A percentile compares a stretch with the other conserved stretches of the same genome.
Evolutionary conservation across 2,888 invertebrate species (phyloP).

Genomic region (Pimpla rufipes): DNA sequence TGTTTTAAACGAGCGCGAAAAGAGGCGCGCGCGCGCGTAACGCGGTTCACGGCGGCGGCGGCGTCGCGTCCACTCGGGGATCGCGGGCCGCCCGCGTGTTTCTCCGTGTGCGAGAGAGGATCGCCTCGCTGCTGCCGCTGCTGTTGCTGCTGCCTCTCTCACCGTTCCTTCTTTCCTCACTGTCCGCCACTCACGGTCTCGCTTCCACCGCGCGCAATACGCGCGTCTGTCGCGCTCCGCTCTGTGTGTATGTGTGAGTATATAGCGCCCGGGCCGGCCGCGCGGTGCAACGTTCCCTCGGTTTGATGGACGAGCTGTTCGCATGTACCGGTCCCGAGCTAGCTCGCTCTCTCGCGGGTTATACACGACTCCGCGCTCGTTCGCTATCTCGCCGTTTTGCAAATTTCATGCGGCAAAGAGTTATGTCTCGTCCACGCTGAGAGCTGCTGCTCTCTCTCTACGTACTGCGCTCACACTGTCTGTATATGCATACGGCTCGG

Average conservation of each 20-base stretch:
- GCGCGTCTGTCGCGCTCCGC: neutral
- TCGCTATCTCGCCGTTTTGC: slow-evolving; percentile 82
- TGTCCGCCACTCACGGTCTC: slow-evolving; percentile 33
- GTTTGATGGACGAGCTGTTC: slow-evolving; percentile 84
- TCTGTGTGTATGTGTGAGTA: slow-evolving; percentile 28
- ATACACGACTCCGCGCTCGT: slow-evolving; percentile 76
- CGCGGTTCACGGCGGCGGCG: slow-evolving; percentile 58
- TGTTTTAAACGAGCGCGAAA: slow-evolving; percentile 62
- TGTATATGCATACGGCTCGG: neutral
- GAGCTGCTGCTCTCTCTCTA: slow-evolving; percentile 21
- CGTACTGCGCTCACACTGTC: slow-evolving; percentile 28
- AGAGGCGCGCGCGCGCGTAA: slow-evolving; percentile 62
- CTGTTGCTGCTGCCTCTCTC: neutral
- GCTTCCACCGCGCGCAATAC: slow-evolving; percentile 34
- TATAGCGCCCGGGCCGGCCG: slow-evolving; percentile 42
- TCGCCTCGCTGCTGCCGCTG: no score
- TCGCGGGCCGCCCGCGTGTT: slow-evolving; percentile 58
- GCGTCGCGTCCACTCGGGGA: slow-evolving; percentile 49
- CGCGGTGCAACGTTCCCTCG: slow-evolving; percentile 73
- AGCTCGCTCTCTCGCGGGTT: slow-evolving; percentile 69
- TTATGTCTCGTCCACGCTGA: slow-evolving; percentile 69
- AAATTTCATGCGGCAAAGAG: slow-evolving; percentile 76
- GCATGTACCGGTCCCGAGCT: slow-evolving; percentile 78
- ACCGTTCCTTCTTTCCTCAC: slow-evolving; percentile 41
- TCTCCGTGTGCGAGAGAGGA: slow-evolving; percentile 19